phyloP scores from a whole-genome alignment of 2,797 vertebrate genomes.

The Xenops minutus region DNA sequence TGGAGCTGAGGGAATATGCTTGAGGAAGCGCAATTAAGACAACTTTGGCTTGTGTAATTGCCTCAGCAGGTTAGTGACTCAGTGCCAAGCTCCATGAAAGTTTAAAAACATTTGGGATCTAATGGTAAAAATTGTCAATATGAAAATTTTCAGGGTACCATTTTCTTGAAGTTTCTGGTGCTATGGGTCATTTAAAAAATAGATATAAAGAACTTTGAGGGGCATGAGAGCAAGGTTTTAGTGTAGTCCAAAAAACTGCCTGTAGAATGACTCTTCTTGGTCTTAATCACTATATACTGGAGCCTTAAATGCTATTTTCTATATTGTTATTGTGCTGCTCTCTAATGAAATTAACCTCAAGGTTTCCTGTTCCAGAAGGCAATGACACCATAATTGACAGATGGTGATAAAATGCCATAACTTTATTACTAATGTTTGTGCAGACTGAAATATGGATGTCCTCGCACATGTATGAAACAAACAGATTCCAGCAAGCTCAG shows the following conservation, averaged over 20 bases:
- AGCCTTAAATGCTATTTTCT: not conserved
- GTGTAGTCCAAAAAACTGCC: not conserved
- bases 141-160: not conserved
- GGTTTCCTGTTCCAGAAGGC: constrained; percentile 18
- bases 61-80: constrained; percentile 51
- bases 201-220: not conserved
- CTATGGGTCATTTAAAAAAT: not conserved
- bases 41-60: constrained; percentile 51
- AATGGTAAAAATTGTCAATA: not conserved
- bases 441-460: constrained; percentile 11
- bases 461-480: not conserved
- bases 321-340: not conserved
- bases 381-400: constrained; percentile 10
- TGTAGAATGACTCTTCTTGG: not conserved
- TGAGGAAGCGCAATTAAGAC: constrained; percentile 46
- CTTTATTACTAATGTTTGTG: constrained; percentile 3
- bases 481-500: constrained; percentile 4
- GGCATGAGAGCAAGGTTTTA: not conserved
- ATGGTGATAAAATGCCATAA: constrained; percentile 10
- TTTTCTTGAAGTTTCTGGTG: not conserved
- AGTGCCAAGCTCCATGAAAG: constrained; percentile 45
- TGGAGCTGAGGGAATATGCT: constrained; percentile 54
- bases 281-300: not conserved
- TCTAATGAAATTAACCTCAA: constrained; percentile 25
- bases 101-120: constrained; percentile 47